Conservation (phyloP, 35 echinoderm and acorn worm genomes). For the Apostichopus parvimensis region DNA sequence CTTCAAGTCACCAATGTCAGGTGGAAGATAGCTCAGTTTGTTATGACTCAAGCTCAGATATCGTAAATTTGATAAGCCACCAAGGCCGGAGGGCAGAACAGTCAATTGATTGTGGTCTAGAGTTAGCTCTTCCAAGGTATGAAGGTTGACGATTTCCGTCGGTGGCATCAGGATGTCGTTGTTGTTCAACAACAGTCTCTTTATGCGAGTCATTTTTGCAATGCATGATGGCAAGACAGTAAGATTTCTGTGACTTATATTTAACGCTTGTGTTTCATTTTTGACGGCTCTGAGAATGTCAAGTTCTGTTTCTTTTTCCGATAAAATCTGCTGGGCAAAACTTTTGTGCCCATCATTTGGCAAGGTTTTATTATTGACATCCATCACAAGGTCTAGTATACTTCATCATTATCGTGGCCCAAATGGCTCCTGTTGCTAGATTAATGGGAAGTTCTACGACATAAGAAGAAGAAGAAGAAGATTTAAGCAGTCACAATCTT, state of each 20-base stretch:
- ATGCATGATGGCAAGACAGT: constrained; percentile 72
- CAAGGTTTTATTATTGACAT: not conserved
- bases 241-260: constrained; percentile 81
- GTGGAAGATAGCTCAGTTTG: constrained; percentile 73
- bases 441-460: no score
- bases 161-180: constrained; percentile 93
- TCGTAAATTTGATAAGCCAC: constrained; percentile 70
- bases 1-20: constrained; percentile 87
- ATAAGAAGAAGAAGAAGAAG: no score
- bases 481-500: no score
- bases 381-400: not conserved
- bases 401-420: no score
- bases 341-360: not conserved
- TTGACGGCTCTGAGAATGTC: constrained; percentile 3
- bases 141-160: constrained; percentile 68
- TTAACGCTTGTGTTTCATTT: constrained; percentile 64
- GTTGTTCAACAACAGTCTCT: constrained; percentile 88
- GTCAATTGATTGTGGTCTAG: constrained; percentile 92
- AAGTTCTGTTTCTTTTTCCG: constrained; percentile 17
- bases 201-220: constrained; percentile 62
- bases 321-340: not conserved
- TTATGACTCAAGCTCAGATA: constrained; percentile 96
- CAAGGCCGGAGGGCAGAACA: constrained; percentile 82
- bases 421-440: no score
- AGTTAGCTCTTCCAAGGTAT: constrained; percentile 74